Base-by-base conservation (phyloP, 2,888 invertebrate species). In the Caradrina clavipalpis region DNA sequence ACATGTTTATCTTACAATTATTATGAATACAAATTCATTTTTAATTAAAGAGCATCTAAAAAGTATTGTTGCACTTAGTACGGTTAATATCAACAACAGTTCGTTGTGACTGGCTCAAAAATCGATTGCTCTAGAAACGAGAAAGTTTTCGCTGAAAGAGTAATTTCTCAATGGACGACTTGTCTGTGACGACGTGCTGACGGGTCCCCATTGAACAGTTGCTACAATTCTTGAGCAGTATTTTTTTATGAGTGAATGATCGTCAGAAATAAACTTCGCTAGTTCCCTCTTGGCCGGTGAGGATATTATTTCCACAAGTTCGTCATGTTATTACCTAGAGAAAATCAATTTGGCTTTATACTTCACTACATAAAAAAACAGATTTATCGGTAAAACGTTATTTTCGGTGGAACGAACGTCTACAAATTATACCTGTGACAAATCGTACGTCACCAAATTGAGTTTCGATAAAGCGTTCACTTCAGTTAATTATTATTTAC, bases 71-170 rank as follows among this genome's bases (percentile, higher is more conserved):
- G 17, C 39, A n/a, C 17, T 15, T 49, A 19, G 35, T 58, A 47
- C 22, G 39, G 31, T 68, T 50, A 57, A 60, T 65, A 42, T 56
- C 55, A 26, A 42, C 54, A 50, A 47, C 10, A 58, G 50, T 65
- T 65, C 17, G 35, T 65, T 66, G 31, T 56, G 55, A 63, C 58
- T 72, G 54, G 51, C 31, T 21, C 26, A 68, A 61, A 56, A 66
- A 69, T 76, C 62, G 69, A 79, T 81, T 68, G 57, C 58, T 69
- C 45, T 53, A 65, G 45, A 76, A 78, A 59, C 54, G 67, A 51
- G 49, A 81, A 84, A 82, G 69, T 84, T 81, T 77, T 75, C 63
- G 63, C 60, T 74, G 65, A 68, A 79, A 74, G 58, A 69, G 50
- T 67, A 54, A 72, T 84, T 79, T 73, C 76, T 39, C 63, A 58